A percentile compares a stretch with the other conserved stretches of the same genome.
phyloP scores from a whole-genome alignment of 2,113 vertebrate genomes.

The Sinocyclocheilus grahami region DNA sequence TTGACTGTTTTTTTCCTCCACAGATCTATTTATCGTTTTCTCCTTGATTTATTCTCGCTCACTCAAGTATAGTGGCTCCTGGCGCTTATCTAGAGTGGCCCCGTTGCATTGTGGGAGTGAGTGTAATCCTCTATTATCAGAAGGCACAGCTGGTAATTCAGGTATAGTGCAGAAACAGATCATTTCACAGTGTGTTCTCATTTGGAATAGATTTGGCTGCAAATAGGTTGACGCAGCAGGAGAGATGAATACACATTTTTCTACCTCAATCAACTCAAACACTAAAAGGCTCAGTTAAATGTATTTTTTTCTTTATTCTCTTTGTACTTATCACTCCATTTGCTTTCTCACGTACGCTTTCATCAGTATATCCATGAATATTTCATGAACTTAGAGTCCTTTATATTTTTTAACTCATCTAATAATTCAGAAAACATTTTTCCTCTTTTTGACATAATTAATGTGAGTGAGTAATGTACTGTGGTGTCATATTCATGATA shows the following conservation, averaged over 20 bases:
- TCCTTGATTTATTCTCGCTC: background rate
- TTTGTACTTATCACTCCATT: background rate
- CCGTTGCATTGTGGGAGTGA: slow-evolving; percentile 35
- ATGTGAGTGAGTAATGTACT: background rate
- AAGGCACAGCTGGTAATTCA: slow-evolving; percentile 24
- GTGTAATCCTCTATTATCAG: slow-evolving; percentile 38
- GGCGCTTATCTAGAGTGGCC: slow-evolving; percentile 7
- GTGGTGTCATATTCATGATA: background rate
- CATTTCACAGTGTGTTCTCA: slow-evolving; percentile 27
- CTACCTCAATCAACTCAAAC: slow-evolving; percentile 16
- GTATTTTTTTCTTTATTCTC: background rate
- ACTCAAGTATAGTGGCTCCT: background rate
- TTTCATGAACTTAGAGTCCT: background rate
- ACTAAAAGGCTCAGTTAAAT: background rate
- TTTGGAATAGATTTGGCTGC: slow-evolving; percentile 26
- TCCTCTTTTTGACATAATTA: background rate
- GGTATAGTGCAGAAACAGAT: slow-evolving; percentile 37
- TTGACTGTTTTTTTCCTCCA: background rate
- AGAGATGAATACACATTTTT: slow-evolving; percentile 1
- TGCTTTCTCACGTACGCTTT: background rate
- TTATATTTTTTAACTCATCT: slow-evolving; percentile 2
- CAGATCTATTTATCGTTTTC: slow-evolving; percentile 18
- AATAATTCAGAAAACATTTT: background rate
- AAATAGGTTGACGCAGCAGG: slow-evolving; percentile 26
- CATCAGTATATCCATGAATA: background rate